Conservation (phyloP, 2,113 vertebrate genomes). For the Albula goreensis region DNA sequence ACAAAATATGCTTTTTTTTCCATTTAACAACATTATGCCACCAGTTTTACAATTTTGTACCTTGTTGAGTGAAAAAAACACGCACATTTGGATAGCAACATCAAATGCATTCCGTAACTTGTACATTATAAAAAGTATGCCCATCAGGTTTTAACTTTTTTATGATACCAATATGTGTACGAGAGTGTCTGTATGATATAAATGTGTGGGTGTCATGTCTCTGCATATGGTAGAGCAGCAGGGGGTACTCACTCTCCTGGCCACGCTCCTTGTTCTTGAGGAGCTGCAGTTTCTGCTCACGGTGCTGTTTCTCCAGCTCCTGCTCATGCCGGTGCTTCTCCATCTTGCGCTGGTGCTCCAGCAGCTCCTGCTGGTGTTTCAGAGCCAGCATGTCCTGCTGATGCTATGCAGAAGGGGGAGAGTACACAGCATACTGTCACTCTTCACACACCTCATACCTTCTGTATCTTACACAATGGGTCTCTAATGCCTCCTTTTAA, state of each 20-base stretch:
- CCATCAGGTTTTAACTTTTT: no score
- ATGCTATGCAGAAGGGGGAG: constrained; percentile 75
- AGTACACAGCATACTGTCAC: background rate
- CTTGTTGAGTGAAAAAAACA: no score
- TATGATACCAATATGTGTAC: background rate
- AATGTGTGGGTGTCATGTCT: background rate
- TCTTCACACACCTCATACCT: background rate
- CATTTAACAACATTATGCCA: background rate
- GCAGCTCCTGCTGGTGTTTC: constrained; percentile 94
- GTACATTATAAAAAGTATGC: no score
- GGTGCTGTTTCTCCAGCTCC: constrained; percentile 93
- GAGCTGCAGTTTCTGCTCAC: constrained; percentile 91
- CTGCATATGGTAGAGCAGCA: background rate
- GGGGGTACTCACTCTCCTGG: constrained; percentile 86
- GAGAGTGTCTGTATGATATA: no score
- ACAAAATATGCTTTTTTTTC: background rate
- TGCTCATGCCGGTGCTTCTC: constrained; percentile 92
- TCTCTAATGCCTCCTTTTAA: no score
- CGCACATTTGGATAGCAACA: no score
- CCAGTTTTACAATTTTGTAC: no score
- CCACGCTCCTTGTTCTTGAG: constrained; percentile 97
- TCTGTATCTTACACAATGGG: background rate
- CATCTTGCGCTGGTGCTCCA: constrained; percentile 95
- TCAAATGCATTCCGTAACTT: no score
- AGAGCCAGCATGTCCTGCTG: constrained; percentile 94